These are phyloP conservation scores for Athalia cordata DNA, from an alignment of 2,888 invertebrate species.

Conservation along the genomic window DNA sequence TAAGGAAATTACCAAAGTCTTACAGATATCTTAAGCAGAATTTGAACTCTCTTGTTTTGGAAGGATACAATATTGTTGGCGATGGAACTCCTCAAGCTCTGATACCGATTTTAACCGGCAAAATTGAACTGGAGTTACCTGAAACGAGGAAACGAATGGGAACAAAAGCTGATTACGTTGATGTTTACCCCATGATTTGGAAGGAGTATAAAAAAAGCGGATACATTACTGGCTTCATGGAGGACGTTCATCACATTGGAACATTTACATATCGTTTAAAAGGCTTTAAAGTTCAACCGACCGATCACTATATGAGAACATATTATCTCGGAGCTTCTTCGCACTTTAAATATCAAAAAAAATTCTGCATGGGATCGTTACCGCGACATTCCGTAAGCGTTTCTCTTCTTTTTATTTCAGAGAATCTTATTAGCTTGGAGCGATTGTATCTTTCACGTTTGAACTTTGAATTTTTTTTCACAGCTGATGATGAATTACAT, in stretches of 20 bases:
- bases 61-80: slow-evolving; percentile 89
- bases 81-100: slow-evolving; percentile 92
- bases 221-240: slow-evolving; percentile 86
- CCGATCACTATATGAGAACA: slow-evolving; percentile 92
- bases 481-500: slow-evolving; percentile 76
- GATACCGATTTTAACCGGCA: slow-evolving; percentile 91
- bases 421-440: too few relatives aligned
- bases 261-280: slow-evolving; percentile 93
- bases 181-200: slow-evolving; percentile 92
- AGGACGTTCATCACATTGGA: slow-evolving; percentile 89
- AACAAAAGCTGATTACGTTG: slow-evolving; percentile 79
- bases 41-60: slow-evolving; percentile 79
- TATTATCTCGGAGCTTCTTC: slow-evolving; percentile 83
- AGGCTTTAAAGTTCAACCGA: slow-evolving; percentile 88
- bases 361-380: slow-evolving; percentile 82
- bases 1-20: slow-evolving; percentile 85
- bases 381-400: slow-evolving; percentile 82
- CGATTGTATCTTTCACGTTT: slow-evolving; percentile 24
- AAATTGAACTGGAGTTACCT: slow-evolving; percentile 89
- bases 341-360: slow-evolving; percentile 76
- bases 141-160: slow-evolving; percentile 85
- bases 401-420: too few relatives aligned
- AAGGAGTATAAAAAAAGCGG: slow-evolving; percentile 83
- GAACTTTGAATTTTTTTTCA: slow-evolving; percentile 16
- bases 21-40: slow-evolving; percentile 81